Evolutionary conservation across 2,113 vertebrate genomes (phyloP), one percentile per base, ranked within the genome.

Genomic region (Ahaetulla prasina): DNA sequence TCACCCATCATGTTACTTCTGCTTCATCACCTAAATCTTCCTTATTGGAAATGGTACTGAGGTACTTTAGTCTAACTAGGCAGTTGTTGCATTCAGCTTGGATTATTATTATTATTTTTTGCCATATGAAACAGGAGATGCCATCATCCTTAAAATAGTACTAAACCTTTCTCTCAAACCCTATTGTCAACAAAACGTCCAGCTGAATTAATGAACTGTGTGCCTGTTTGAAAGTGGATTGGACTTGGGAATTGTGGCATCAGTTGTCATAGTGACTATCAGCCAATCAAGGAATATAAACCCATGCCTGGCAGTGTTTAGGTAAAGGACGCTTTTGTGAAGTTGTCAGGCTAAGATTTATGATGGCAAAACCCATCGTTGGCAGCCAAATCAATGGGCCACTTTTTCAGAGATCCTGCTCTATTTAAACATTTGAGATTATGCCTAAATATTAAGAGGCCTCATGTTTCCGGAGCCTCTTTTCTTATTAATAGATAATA

Each of bases 181-280:
- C 90, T 98, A 97, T 96, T 96, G 94, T 98, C 97, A 98, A 97
- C 97, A 97, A 96, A 92, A 96, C 97, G 97, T 98, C 98, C 96
- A 96, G 96, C 97, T 97, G 97, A 98, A 98, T 98, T 98, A 99
- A 99, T 99, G 98, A 98, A 98, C 98, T 97, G 97, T 96, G 96
- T 97, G 97, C 97, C 94, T 98, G 97, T 98, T 98, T 98, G 97
- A 98, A 98, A 98, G 97, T 98, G 94, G 98, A 98, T 98, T 98
- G 98, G 98, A 98, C 97, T 98, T 98, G 98, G 98, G 98, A 99
- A 99, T 99, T 99, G 98, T 98, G 98, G 98, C 97, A 98, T 98
- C 97, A 95, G 98, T 99, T 98, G 98, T 98, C 98, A 99, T 98
- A 98, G 98, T 96, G 96, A 99, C 98, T 98, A 99, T 99, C 99